Evolutionary conservation across 1,140 invertebrate genomes (phyloP), one percentile per base, ranked within the genome.

Genomic region (Drosophila pallidifrons): DNA sequence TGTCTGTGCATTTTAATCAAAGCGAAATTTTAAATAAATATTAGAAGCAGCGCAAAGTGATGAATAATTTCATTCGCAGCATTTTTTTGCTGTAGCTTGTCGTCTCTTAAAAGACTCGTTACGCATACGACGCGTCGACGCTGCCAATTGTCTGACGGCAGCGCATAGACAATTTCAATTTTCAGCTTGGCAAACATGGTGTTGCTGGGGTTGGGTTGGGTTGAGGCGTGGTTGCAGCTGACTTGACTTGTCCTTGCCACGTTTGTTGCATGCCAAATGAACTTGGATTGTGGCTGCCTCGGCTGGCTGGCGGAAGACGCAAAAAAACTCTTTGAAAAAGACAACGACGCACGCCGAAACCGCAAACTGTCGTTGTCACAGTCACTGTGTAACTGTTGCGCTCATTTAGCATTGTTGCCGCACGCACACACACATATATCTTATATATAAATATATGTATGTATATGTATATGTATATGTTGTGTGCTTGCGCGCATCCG

Each of bases 11-110:
- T 88, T 88, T 87, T 88, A 83, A 80, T 89, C 82, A 88, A 88
- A 87, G 83, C 71, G 68, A 77, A 88, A 87, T 88, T 82, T 88
- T 87, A 87, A 80, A 87, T 87, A 87, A 88, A 87, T 87, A 83
- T 88, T 83, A 65, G 76, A 80, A 65, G 61, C 67, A 54, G 51
- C 67, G 58, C 67, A 63, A 77, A 60, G 65, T 68, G 61, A 82
- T 88, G 82, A 88, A 86, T 86, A 86, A 88, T 82, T 82, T 86
- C 6, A 41, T 61, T 47, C 20, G 20, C 20, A 25, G 20, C 20
- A 25, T 61, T 57, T 16, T 15, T 55, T 35, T 28, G 10, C 8
- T 10, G 2, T 43, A 7, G 51, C 28, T 49, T 38, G 20, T 64
- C 7, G 30, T 32, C 30, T 32, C n/a, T n/a, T 45, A 28, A 54